Conservation (phyloP, 2,888 invertebrate genomes). For the Drosophila kambysellisi region DNA sequence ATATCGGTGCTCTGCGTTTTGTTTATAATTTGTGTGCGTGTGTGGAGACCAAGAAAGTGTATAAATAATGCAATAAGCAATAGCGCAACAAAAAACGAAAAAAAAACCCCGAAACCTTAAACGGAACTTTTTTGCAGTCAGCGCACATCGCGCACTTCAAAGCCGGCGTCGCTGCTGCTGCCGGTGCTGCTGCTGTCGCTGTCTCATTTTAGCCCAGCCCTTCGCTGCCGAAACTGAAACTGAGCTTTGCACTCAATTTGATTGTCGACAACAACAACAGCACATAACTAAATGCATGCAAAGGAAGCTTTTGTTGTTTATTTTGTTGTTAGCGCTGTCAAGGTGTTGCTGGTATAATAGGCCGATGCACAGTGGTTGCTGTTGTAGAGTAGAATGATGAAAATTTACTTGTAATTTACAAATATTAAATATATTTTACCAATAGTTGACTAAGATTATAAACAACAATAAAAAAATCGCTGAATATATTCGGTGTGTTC, state of each 20-base stretch:
- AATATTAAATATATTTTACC: background rate
- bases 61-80: slow-evolving; percentile 76
- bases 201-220: slow-evolving; percentile 32
- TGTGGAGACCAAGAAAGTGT: slow-evolving; percentile 46
- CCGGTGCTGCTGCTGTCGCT: slow-evolving; percentile 7
- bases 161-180: slow-evolving; percentile 39
- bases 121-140: slow-evolving; percentile 78
- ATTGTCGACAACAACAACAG: slow-evolving; percentile 41
- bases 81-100: slow-evolving; percentile 54
- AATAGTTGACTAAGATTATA: background rate
- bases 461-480: background rate
- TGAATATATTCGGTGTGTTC: background rate
- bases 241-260: slow-evolving; percentile 73
- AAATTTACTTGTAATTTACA: background rate
- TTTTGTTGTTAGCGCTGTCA: slow-evolving; percentile 14
- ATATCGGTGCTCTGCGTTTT: slow-evolving; percentile 46
- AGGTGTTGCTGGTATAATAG: slow-evolving; percentile 43
- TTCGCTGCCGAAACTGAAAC: slow-evolving; percentile 57
- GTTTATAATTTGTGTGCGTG: slow-evolving; percentile 58
- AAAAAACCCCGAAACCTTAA: slow-evolving; percentile 68
- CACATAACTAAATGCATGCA: slow-evolving; percentile 12
- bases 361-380: slow-evolving; percentile 39
- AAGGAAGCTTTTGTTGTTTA: slow-evolving; percentile 29
- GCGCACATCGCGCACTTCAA: slow-evolving; percentile 66
- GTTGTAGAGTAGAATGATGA: background rate